A percentile compares a stretch with the other conserved stretches of the same genome.
phyloP scores from a whole-genome alignment of 2,888 invertebrate species.

The Eledone cirrhosa region DNA sequence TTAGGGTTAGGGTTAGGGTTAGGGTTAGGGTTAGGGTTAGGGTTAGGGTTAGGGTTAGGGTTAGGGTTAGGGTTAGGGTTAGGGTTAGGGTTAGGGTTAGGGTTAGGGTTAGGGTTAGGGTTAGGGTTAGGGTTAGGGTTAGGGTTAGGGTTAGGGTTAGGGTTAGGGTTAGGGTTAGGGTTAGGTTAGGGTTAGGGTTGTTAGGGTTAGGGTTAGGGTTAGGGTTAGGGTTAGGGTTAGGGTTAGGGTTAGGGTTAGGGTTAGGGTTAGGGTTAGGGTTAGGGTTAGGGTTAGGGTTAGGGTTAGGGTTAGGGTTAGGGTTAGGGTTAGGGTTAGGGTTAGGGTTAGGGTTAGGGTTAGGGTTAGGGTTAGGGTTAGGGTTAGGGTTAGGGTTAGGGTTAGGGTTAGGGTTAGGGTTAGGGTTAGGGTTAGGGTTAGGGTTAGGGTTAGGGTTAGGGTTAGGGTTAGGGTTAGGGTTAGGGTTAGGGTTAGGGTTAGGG shows the following conservation, averaged over 20 bases:
- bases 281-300: conserved; percentile 5
- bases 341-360: neutral
- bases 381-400: neutral
- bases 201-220: no score
- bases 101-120: neutral
- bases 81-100: conserved; percentile 15
- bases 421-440: neutral
- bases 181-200: no score
- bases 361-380: neutral
- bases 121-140: neutral
- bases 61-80: conserved; percentile 3
- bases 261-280: conserved; percentile 29
- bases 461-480: neutral
- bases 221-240: conserved; percentile 26
- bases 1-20: neutral
- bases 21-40: neutral
- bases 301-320: neutral
- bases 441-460: neutral
- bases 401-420: neutral
- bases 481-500: neutral
- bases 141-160: neutral
- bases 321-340: neutral
- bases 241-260: conserved; percentile 29
- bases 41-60: neutral
- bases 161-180: neutral